Percentiles rank a stretch among this genome's conserved stretches.
These are phyloP conservation scores for Hymenopus coronatus DNA, from an alignment of 2,888 invertebrate genomes.

Conservation along the genomic window DNA sequence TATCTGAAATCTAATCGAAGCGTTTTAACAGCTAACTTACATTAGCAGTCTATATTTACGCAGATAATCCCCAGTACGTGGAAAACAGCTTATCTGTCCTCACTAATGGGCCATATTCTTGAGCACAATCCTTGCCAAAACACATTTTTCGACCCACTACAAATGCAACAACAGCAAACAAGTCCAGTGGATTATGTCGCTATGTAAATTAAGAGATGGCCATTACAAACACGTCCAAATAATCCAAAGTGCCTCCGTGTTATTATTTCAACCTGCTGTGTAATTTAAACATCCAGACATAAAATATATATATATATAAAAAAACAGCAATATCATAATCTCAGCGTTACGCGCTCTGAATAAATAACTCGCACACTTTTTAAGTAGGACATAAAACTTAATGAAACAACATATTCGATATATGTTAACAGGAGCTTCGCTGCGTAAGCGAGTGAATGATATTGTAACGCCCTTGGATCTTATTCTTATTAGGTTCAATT, in stretches of 20 bases:
- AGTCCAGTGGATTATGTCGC: neutral
- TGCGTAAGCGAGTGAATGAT: too few species aligned
- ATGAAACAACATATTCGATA: too few species aligned
- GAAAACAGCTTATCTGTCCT: neutral
- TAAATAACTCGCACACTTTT: too few species aligned
- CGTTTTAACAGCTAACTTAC: too few species aligned
- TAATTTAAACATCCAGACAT: neutral
- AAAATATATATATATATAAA: neutral
- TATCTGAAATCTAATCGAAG: too few species aligned
- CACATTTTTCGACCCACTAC: neutral
- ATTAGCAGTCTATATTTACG: neutral
- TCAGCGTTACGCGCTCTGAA: too few species aligned
- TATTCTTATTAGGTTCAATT: too few species aligned
- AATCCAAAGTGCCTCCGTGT: neutral
- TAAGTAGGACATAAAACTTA: too few species aligned
- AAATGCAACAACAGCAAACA: neutral
- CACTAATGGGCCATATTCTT: neutral
- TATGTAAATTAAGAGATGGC: neutral
- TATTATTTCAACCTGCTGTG: neutral
- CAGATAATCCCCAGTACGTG: neutral
- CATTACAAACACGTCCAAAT: neutral
- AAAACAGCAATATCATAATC: too few species aligned
- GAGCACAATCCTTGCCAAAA: neutral
- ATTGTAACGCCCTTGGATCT: too few species aligned
- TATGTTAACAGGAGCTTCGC: too few species aligned